A percentile compares a stretch with the other conserved stretches of the same genome.
phyloP scores from a whole-genome alignment of 2,888 invertebrate species.

The Oscheius sp. region DNA sequence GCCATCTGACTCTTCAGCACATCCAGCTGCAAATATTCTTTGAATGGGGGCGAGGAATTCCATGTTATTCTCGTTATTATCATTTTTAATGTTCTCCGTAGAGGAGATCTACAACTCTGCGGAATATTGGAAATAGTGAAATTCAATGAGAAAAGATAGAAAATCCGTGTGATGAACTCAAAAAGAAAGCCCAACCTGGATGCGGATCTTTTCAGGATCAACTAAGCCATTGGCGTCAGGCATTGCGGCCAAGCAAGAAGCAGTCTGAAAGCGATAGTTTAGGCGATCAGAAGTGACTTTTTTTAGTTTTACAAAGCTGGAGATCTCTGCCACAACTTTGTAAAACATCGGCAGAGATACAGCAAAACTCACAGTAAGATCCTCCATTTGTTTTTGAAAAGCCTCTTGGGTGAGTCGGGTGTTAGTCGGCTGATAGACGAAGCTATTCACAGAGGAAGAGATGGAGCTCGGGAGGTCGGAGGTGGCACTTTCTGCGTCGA shows the following conservation, averaged over 20 bases:
- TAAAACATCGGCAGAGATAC: no score
- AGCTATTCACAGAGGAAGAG: slow-evolving; percentile 50
- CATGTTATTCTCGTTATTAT: no score
- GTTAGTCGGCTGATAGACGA: slow-evolving; percentile 43
- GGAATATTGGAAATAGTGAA: background rate
- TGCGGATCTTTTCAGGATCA: slow-evolving; percentile 40
- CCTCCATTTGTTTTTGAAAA: slow-evolving; percentile 45
- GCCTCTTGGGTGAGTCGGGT: slow-evolving; percentile 31
- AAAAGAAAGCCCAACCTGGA: slow-evolving; percentile 28
- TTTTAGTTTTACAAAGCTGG: background rate
- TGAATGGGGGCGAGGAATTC: no score
- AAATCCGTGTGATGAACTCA: background rate
- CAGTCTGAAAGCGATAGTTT: slow-evolving; percentile 33
- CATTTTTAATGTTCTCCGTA: no score
- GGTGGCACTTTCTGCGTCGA: slow-evolving; percentile 42
- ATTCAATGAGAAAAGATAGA: background rate
- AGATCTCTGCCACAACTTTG: no score
- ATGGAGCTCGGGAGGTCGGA: slow-evolving; percentile 54
- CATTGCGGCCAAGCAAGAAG: slow-evolving; percentile 45
- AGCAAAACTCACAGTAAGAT: slow-evolving; percentile 39
- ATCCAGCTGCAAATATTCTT: slow-evolving; percentile 39
- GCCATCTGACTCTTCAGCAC: slow-evolving; percentile 38
- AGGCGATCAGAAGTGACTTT: background rate
- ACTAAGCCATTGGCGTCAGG: slow-evolving; percentile 49
- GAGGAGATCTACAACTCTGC: background rate